Base-by-base conservation (phyloP, 2,888 invertebrate species). In the Archips crataeganus region DNA sequence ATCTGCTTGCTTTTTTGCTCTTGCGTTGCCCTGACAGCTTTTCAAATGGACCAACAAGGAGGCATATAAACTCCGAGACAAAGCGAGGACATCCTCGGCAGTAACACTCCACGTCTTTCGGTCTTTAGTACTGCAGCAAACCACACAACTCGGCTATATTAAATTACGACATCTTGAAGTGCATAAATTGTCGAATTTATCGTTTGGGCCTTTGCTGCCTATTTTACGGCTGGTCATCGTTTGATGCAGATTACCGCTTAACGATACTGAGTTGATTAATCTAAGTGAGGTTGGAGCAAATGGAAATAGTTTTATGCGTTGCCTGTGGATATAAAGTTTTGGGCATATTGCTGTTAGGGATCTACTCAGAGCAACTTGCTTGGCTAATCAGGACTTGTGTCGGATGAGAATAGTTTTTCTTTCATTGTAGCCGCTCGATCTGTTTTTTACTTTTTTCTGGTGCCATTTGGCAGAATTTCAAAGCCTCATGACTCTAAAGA, bases 161-260 rank as follows among this genome's bases (percentile, higher is more conserved):
- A 87, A 87, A 87, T 87, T 86, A 87, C 82, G 74, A 80, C 75
- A 80, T 82, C 85, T 87, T 82, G 82, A 82, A 86, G 86, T 87
- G 83, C 87, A 85, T 89, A 90, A 90, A 88, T 87, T 85, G 84
- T 80, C 78, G 79, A 88, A 90, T 89, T 90, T 89, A 89, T 85
- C 79, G 84, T 80, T 77, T 15, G 77, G 78, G 75, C 73, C 75
- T 80, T 78, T 68, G 76, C 74, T 78, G 78, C 81, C 78, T 79
- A 74, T 69, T 76, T 78, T 76, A 77, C 69, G 70, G 79, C 68
- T 79, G 84, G 82, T 80, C 83, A 82, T 78, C 77, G 66, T 70
- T 79, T 79, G 78, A 76, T 73, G 76, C 76, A 76, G 65, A 77
- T 66, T 70, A 62, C 13, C n/a, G 57, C 67, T 57, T 61, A 68